Percentiles rank a stretch among this genome's conserved stretches.
phyloP scores from a whole-genome alignment of 2,113 vertebrate species.

The Hydropotes inermis region DNA sequence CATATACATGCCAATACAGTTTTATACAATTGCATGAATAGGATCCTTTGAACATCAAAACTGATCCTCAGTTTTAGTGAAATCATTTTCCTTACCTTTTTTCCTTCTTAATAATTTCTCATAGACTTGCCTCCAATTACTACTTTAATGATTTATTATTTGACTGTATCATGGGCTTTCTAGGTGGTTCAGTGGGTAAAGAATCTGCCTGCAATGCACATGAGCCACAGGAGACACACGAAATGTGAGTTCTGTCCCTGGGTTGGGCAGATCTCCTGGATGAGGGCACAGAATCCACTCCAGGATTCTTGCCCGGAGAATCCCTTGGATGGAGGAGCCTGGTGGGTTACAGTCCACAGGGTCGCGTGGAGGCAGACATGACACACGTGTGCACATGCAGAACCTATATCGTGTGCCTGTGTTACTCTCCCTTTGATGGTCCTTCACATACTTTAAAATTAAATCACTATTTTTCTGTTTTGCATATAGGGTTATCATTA shows the following conservation, averaged over 20 bases:
- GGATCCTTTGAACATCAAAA: neutral
- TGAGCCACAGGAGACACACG: neutral
- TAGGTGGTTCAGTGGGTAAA: neutral
- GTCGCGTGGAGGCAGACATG: accelerated
- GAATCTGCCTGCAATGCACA: neutral
- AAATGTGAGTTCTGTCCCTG: neutral
- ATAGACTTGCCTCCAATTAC: neutral
- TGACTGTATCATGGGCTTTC: neutral
- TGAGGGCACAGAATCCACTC: neutral
- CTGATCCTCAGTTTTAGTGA: neutral
- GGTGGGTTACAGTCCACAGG: neutral
- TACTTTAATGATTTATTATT: neutral
- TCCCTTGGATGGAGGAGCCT: neutral
- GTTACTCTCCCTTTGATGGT: neutral
- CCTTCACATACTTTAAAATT: neutral
- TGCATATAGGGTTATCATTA: too few species aligned
- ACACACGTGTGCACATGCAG: accelerated
- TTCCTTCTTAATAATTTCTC: neutral
- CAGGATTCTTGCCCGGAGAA: neutral
- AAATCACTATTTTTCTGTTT: neutral
- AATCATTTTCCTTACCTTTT: neutral
- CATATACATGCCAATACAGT: neutral
- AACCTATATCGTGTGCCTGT: neutral
- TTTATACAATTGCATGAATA: neutral
- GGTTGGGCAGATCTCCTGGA: neutral